A percentile compares a stretch with the other conserved stretches of the same genome.
Conservation (phyloP, 2,888 invertebrate species). For the Leptarthrus brevirostris region DNA sequence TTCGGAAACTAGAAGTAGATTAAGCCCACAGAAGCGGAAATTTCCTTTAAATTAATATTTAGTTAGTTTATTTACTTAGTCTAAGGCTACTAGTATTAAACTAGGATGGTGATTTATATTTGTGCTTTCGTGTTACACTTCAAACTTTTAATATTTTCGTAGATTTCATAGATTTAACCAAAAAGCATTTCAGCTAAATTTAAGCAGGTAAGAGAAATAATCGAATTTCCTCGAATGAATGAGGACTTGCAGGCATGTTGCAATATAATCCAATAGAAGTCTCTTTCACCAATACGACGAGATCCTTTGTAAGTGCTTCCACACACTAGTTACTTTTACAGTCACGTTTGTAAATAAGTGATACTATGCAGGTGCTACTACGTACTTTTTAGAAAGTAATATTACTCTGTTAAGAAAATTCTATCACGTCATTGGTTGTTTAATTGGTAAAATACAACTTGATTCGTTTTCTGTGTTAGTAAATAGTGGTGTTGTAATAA, state of each 20-base stretch:
- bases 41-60: neutral
- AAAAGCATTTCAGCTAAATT: too few species aligned
- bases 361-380: constrained; percentile 41
- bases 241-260: constrained; percentile 36
- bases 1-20: constrained; percentile 86
- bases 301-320: neutral
- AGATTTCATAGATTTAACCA: neutral
- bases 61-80: neutral
- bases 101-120: constrained; percentile 16
- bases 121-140: constrained; percentile 13
- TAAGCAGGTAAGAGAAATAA: too few species aligned
- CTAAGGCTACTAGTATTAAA: constrained; percentile 23
- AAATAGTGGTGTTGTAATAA: neutral
- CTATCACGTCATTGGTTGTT: too few species aligned
- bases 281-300: constrained; percentile 8
- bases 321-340: neutral
- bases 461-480: neutral
- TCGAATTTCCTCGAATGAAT: too few species aligned
- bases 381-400: constrained; percentile 22
- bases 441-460: neutral
- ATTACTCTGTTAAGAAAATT: constrained; percentile 1
- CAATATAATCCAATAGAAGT: neutral
- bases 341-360: constrained; percentile 32
- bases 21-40: constrained; percentile 66
- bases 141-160: neutral